Conservation (phyloP, 1,140 invertebrate genomes). For the Pseudomyrmex gracilis region DNA sequence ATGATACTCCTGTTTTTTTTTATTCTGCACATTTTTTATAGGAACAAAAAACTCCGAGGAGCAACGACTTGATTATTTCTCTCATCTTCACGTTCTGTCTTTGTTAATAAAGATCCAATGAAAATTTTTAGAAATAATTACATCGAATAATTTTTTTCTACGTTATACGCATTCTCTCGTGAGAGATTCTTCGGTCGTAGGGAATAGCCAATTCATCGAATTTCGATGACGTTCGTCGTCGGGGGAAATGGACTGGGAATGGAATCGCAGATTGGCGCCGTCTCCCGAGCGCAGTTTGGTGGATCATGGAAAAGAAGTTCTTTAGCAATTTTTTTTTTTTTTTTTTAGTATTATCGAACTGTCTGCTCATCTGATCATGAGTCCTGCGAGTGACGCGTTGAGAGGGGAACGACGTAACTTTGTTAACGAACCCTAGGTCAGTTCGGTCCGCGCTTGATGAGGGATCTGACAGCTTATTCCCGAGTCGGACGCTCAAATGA, state of each 20-base stretch:
- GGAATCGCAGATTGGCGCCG: constrained; percentile 39
- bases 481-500: constrained; percentile 14
- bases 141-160: not conserved
- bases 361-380: constrained; percentile 39
- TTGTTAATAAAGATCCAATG: no score
- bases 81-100: no score
- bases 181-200: not conserved
- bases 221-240: constrained; percentile 58
- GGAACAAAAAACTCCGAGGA: no score
- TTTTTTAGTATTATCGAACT: constrained; percentile 41
- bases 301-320: not conserved
- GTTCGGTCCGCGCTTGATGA: constrained; percentile 28
- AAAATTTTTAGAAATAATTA: no score
- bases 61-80: not conserved
- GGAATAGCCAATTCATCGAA: constrained; percentile 37
- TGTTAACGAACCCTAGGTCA: constrained; percentile 75
- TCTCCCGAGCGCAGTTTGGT: constrained; percentile 28
- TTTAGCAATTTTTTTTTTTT: constrained; percentile 33
- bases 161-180: not conserved
- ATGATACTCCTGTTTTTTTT: constrained; percentile 17
- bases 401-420: constrained; percentile 69
- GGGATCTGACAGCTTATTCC: constrained; percentile 36
- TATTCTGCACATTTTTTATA: not conserved
- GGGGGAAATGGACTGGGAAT: not conserved
- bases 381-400: constrained; percentile 31